Base-by-base conservation (phyloP, 2,113 vertebrate genomes). In the Pseudopipra pipra region DNA sequence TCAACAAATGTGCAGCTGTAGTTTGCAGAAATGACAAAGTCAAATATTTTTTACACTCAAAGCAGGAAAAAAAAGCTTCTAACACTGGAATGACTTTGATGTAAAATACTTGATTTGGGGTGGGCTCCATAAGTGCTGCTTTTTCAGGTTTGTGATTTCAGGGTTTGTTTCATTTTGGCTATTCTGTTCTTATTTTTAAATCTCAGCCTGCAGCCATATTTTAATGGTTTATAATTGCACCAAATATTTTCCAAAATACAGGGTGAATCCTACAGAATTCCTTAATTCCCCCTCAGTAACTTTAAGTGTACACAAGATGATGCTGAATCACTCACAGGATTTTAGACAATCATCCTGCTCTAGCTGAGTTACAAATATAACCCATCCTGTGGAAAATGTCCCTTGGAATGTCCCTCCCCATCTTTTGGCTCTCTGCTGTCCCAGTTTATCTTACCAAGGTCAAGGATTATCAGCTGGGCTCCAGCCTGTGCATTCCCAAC, bases 401-500 rank as follows among this genome's bases (percentile, higher is more conserved):
- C 76, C 86, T 37, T 68, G 35, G 55, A 87, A 71, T 7, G 62
- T 28, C 67, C 46, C 49, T 89, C 47, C 62, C 61, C 56, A 65
- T 19, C 41, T 75, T 87, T 18, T 85, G 77, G 46, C 66, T 86
- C 44, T 33, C 22, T 58, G 22, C 33, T 87, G 31, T 56, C 66
- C 65, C 23, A 25, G 61, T 88, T 95, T 61, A 65, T 96, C 99
- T 97, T 99, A 99, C 99, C 99, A 94, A 99, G 98, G 81, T 99
- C 99, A 76, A 99, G 96, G 92, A 99, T 99, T 97, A 99, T 98
- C 96, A 99, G 98, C 91, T 99, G 99, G 58, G 99, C 99, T 90
- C 98, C 98, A 78, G 99, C 98, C 91, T 99, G 99, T 39, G 98
- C 97, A 95, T 99, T 99, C 63, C 99, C 99, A 37, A 97, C 99